These are phyloP conservation scores for Champsocephalus gunnari DNA, from an alignment of 2,797 vertebrate species.

Conservation along the genomic window DNA sequence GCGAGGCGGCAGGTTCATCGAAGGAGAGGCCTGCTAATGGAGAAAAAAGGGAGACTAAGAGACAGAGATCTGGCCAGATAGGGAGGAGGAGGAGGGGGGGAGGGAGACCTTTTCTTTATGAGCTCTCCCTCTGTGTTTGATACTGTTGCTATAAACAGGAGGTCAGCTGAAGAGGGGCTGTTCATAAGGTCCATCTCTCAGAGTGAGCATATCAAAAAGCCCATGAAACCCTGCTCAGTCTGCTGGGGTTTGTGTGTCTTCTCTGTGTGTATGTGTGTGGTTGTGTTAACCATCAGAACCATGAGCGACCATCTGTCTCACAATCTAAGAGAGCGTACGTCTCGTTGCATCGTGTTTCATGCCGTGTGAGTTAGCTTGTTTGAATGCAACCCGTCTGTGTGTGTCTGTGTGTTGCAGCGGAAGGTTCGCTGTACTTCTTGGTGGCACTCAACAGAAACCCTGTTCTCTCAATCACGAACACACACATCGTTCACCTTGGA, in stretches of 20 bases:
- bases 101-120: constrained; percentile 58
- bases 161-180: constrained; percentile 66
- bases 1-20: constrained; percentile 49
- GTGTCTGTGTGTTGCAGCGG: constrained; percentile 21
- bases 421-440: constrained; percentile 20
- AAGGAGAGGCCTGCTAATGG: constrained; percentile 50
- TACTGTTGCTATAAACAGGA: constrained; percentile 71
- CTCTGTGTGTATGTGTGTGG: constrained; percentile 45
- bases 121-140: constrained; percentile 58
- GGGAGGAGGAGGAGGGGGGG: constrained; percentile 18
- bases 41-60: constrained; percentile 14
- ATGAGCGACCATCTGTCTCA: constrained; percentile 70
- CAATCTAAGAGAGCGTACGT: constrained; percentile 37
- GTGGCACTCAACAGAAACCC: constrained; percentile 30
- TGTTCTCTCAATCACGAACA: constrained; percentile 5
- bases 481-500: constrained; percentile 20
- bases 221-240: constrained; percentile 60
- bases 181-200: constrained; percentile 73
- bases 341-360: constrained; percentile 25
- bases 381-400: neutral
- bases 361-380: neutral
- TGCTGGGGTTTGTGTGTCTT: constrained; percentile 43
- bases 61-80: constrained; percentile 35
- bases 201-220: constrained; percentile 61
- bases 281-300: constrained; percentile 65